Percentiles rank a stretch among this genome's conserved stretches.
phyloP scores from a whole-genome alignment of 1,140 invertebrate genomes.

The Zaprionus taronus region DNA sequence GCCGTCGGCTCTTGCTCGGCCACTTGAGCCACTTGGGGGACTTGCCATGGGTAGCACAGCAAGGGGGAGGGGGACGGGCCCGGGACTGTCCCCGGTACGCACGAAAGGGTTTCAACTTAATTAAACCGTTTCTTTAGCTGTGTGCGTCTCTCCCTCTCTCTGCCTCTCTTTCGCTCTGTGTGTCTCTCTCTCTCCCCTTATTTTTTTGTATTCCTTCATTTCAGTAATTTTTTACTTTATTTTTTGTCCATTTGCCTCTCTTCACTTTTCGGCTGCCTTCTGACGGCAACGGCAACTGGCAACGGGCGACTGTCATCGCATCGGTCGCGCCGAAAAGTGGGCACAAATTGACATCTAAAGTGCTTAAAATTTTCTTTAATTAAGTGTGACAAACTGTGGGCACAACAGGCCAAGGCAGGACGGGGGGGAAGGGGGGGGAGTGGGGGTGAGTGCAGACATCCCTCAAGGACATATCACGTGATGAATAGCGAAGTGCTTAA shows the following conservation, averaged over 20 bases:
- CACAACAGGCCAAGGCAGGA: slow-evolving; percentile 14
- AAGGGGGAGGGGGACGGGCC: not conserved
- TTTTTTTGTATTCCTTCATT: slow-evolving; percentile 37
- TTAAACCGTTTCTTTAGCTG: slow-evolving; percentile 73
- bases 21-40: slow-evolving; percentile 62
- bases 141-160: slow-evolving; percentile 16
- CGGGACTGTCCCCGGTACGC: slow-evolving; percentile 60
- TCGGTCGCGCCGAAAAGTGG: slow-evolving; percentile 64
- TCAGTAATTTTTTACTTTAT: slow-evolving; percentile 7
- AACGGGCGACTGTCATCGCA: slow-evolving; percentile 73
- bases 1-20: slow-evolving; percentile 43
- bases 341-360: slow-evolving; percentile 82
- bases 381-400: slow-evolving; percentile 82
- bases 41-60: slow-evolving; percentile 30
- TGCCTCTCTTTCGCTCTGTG: slow-evolving; percentile 23
- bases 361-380: slow-evolving; percentile 83
- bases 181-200: not conserved
- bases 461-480: slow-evolving; percentile 9
- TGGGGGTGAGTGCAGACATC: not conserved
- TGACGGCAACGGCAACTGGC: slow-evolving; percentile 44
- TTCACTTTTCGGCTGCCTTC: slow-evolving; percentile 44
- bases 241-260: slow-evolving; percentile 15
- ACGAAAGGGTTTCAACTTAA: slow-evolving; percentile 84
- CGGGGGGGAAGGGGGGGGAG: not conserved
- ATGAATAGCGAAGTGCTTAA: slow-evolving; percentile 6